These are phyloP conservation scores for Bedellia somnulentella DNA, from an alignment of 2,888 invertebrate species.

Conservation along the genomic window DNA sequence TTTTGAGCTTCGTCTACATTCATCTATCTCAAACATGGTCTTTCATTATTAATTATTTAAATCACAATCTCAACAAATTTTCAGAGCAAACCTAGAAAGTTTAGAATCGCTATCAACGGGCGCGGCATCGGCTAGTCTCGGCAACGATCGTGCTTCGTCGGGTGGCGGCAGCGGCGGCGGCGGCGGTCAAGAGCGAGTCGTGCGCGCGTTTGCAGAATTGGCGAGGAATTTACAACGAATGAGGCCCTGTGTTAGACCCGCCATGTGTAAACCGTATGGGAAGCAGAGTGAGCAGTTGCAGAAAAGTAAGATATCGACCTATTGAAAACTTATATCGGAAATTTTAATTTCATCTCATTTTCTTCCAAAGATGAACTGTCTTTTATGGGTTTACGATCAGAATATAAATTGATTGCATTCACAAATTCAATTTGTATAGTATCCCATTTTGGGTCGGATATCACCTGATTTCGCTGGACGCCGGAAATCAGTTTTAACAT, in stretches of 20 bases:
- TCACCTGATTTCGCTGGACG: too few relatives aligned
- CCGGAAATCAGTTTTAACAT: too few relatives aligned
- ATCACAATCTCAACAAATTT: conserved; percentile 4
- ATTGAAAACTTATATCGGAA: too few relatives aligned
- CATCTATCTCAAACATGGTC: too few relatives aligned
- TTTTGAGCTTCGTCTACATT: too few relatives aligned
- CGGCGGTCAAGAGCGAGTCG: conserved; percentile 82
- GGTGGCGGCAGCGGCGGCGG: conserved; percentile 24
- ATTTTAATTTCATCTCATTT: too few relatives aligned
- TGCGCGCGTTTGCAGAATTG: conserved; percentile 81
- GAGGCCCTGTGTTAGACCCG: conserved; percentile 84
- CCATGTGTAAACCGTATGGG: conserved; percentile 90
- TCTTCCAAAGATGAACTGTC: too few relatives aligned
- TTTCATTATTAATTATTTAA: too few relatives aligned
- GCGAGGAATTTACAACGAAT: conserved; percentile 88
- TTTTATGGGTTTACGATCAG: too few relatives aligned
- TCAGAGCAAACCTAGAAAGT: conserved; percentile 70
- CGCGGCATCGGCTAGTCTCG: conserved; percentile 5
- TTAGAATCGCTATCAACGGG: conserved; percentile 60
- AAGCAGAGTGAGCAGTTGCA: conserved; percentile 87
- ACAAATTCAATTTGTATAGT: too few relatives aligned
- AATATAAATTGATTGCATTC: too few relatives aligned
- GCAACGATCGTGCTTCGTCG: conserved; percentile 12
- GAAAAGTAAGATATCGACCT: conserved; percentile 64
- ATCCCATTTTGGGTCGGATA: too few relatives aligned